phyloP scores from a whole-genome alignment of 2,888 invertebrate genomes.

The Zaprionus obscuricornis region DNA sequence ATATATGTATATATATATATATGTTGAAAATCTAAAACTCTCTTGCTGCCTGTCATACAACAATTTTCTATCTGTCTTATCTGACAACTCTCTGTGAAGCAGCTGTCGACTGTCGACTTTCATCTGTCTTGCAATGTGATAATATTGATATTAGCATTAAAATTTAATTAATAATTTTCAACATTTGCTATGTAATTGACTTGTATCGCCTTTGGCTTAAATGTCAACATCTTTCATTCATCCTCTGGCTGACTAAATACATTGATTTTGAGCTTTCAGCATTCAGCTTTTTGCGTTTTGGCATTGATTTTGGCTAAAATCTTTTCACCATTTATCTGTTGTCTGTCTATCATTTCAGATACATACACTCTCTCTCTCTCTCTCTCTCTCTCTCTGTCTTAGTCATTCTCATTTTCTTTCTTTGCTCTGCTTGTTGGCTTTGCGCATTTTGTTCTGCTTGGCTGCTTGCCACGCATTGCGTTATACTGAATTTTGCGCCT shows the following conservation, averaged over 20 bases:
- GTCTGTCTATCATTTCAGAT: no score
- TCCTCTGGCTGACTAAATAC: constrained; percentile 24
- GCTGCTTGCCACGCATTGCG: constrained; percentile 54
- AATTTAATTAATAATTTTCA: constrained; percentile 69
- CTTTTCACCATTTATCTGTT: no score
- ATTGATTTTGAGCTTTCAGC: constrained; percentile 45
- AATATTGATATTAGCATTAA: constrained; percentile 59
- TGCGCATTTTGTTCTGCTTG: constrained; percentile 67
- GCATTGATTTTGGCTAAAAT: constrained; percentile 37
- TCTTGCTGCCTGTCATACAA: constrained; percentile 19
- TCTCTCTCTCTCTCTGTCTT: not conserved
- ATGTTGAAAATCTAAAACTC: constrained; percentile 35
- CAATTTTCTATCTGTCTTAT: not conserved
- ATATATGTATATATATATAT: constrained; percentile 72
- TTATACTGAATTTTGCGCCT: constrained; percentile 29
- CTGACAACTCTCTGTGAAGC: constrained; percentile 1
- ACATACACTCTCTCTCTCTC: not conserved
- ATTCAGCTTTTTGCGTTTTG: constrained; percentile 26
- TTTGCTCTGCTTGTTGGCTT: constrained; percentile 42
- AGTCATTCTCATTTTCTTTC: constrained; percentile 9
- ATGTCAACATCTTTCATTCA: no score
- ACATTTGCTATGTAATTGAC: constrained; percentile 60
- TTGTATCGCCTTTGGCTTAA: constrained; percentile 56
- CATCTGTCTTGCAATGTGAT: constrained; percentile 28
- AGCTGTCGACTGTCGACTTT: no score